Percentiles rank a stretch among this genome's conserved stretches.
Evolutionary conservation across 2,113 vertebrate species (phyloP).

Genomic region (Seriola aureovittata): DNA sequence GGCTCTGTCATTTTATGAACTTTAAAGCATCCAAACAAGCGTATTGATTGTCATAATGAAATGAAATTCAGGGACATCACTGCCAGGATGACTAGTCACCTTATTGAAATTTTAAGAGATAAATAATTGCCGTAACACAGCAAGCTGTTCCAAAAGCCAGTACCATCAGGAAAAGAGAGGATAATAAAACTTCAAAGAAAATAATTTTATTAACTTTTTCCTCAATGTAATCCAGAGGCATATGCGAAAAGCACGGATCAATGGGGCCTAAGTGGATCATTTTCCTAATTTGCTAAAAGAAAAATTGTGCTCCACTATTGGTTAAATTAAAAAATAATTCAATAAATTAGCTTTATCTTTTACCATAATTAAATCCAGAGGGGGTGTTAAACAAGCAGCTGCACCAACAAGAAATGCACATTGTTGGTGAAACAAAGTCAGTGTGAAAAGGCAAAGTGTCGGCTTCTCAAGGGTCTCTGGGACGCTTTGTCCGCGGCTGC

Average conservation of each 20-base stretch:
- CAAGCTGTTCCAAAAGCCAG: background rate
- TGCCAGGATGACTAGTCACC: background rate
- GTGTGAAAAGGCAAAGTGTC: background rate
- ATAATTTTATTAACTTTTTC: conserved; percentile 19
- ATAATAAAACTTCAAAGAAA: background rate
- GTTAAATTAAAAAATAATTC: background rate
- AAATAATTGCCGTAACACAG: background rate
- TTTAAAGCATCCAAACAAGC: conserved; percentile 18
- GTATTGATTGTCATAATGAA: conserved; percentile 1
- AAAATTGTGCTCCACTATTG: background rate
- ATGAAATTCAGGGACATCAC: background rate
- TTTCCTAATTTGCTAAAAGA: background rate
- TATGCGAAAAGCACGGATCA: conserved; percentile 11
- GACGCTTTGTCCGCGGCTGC: background rate
- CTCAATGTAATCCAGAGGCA: conserved; percentile 6
- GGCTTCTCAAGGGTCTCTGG: conserved; percentile 17
- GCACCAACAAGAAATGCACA: conserved; percentile 26
- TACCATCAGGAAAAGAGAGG: background rate
- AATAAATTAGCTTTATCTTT: background rate
- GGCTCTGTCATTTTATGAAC: background rate
- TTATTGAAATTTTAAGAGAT: background rate
- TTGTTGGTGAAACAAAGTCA: conserved; percentile 31
- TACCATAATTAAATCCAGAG: conserved; percentile 57
- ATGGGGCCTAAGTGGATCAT: background rate
- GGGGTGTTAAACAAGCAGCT: conserved; percentile 34